phyloP scores from a whole-genome alignment of 2,113 vertebrate genomes.

The Gyps fulvus region DNA sequence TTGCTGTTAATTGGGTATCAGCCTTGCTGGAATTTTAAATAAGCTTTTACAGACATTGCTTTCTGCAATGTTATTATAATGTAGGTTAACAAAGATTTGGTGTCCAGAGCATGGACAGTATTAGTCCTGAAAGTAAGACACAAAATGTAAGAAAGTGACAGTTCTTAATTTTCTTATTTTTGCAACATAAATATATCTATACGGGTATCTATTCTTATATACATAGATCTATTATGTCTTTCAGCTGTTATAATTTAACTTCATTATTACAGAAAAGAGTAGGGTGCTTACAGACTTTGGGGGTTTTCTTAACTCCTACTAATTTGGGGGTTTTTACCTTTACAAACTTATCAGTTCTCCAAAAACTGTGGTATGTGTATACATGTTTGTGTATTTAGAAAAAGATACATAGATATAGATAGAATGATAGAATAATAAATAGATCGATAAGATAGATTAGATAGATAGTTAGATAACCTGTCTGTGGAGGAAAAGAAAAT shows the following conservation, averaged over 20 bases:
- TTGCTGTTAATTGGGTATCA: not conserved
- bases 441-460: not conserved
- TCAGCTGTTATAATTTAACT: not conserved
- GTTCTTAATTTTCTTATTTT: not conserved
- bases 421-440: not conserved
- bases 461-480: not conserved
- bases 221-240: not conserved
- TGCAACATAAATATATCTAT: not conserved
- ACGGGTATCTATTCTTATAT: too few species aligned
- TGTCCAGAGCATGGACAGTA: not conserved
- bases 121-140: not conserved
- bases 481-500: not conserved
- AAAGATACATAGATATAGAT: not conserved
- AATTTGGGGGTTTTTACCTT: fast-evolving
- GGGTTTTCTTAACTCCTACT: not conserved
- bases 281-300: not conserved
- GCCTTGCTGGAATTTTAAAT: not conserved
- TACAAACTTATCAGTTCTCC: not conserved
- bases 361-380: not conserved
- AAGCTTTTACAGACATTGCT: not conserved
- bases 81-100: not conserved
- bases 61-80: not conserved
- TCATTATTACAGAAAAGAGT: not conserved
- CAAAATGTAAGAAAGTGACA: not conserved
- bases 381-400: not conserved